Percentiles rank a stretch among this genome's conserved stretches.
phyloP scores from a whole-genome alignment of 2,113 vertebrate species.

The Psettodes erumei region DNA sequence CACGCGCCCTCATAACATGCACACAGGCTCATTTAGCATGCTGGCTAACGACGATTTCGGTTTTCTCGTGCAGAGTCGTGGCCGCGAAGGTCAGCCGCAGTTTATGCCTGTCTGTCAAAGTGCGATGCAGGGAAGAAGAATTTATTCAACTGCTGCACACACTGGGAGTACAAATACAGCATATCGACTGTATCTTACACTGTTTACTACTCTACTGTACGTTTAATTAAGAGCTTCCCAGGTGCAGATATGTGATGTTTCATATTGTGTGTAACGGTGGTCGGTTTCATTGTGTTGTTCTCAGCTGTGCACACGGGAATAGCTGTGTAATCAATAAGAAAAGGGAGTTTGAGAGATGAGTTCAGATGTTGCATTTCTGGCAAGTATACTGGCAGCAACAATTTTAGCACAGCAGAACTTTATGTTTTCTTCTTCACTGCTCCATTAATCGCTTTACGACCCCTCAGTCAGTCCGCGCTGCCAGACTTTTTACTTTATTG shows the following conservation, averaged over 20 bases:
- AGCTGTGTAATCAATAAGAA: not conserved
- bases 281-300: not conserved
- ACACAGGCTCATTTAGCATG: constrained; percentile 38
- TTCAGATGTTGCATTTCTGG: not conserved
- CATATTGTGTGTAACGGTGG: not conserved
- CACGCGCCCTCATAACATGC: constrained; percentile 46
- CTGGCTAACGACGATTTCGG: constrained; percentile 41
- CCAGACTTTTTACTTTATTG: not conserved
- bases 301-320: not conserved
- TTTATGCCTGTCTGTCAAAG: constrained; percentile 16
- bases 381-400: not conserved
- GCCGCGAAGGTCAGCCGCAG: constrained; percentile 45
- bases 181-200: too few species aligned
- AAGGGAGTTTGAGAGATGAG: not conserved
- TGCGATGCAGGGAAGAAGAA: not conserved
- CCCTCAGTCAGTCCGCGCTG: not conserved
- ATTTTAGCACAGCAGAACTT: not conserved
- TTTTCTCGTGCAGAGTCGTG: constrained; percentile 23
- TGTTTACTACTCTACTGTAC: not conserved
- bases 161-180: not conserved
- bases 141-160: not conserved
- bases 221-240: not conserved
- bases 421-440: not conserved
- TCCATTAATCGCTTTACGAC: not conserved
- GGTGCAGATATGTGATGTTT: not conserved